phyloP scores from a whole-genome alignment of 2,797 vertebrate genomes.

The Loriculus beryllinus region DNA sequence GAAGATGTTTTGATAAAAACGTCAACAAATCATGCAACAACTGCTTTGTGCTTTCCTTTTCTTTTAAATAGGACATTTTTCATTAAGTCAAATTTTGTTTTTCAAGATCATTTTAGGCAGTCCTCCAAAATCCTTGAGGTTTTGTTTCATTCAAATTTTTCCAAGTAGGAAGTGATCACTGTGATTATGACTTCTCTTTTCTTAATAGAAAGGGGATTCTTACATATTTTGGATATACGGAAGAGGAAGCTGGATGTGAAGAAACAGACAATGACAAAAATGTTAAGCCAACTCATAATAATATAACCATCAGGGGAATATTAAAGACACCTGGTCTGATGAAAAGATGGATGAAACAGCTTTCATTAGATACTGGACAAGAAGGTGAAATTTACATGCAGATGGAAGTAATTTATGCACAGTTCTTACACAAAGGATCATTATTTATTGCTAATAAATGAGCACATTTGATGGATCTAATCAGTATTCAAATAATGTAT shows the following conservation, averaged over 20 bases:
- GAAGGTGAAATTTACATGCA: constrained; percentile 2
- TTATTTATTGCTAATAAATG: constrained; percentile 62
- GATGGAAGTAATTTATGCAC: constrained; percentile 36
- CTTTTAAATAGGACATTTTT: constrained; percentile 10
- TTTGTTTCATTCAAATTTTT: constrained; percentile 7
- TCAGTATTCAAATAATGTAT: constrained; percentile 19
- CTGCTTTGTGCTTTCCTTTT: not conserved
- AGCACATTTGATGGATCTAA: constrained; percentile 43
- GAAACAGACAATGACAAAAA: not conserved
- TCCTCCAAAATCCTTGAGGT: not conserved
- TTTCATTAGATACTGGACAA: constrained; percentile 3
- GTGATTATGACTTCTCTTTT: not conserved
- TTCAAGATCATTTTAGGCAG: constrained; percentile 5
- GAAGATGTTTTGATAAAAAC: constrained; percentile 14
- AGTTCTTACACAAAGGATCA: constrained; percentile 27
- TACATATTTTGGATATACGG: not conserved
- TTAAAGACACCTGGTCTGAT: not conserved
- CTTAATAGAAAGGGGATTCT: not conserved
- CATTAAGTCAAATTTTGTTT: not conserved
- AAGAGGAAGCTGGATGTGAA: not conserved
- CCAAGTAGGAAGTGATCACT: not conserved
- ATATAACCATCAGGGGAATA: not conserved
- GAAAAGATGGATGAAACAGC: not conserved
- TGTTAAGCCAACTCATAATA: not conserved
- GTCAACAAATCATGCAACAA: not conserved